A percentile compares a stretch with the other conserved stretches of the same genome.
These are phyloP conservation scores for Drosophila sturtevanti DNA, from an alignment of 1,140 invertebrate genomes.

Conservation along the genomic window DNA sequence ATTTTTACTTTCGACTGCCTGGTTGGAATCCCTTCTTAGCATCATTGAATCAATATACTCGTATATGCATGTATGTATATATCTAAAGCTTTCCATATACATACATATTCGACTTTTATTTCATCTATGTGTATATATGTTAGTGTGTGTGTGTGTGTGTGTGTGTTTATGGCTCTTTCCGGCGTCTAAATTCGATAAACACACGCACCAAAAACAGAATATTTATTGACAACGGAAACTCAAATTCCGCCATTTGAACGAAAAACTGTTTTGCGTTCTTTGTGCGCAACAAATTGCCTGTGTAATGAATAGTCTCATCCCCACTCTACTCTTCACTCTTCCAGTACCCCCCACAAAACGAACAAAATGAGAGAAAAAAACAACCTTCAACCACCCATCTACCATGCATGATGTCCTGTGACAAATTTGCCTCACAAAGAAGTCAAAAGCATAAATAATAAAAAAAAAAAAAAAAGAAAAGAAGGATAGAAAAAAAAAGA, in stretches of 20 bases:
- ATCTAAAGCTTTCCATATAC: too few species aligned
- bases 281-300: constrained; percentile 75
- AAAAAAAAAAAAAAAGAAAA: constrained; percentile 9
- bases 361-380: too few species aligned
- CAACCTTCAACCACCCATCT: constrained; percentile 20
- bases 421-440: constrained; percentile 74
- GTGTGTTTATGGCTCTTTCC: constrained; percentile 18
- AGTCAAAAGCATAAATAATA: constrained; percentile 42
- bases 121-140: neutral
- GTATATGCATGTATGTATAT: too few species aligned
- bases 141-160: neutral
- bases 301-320: constrained; percentile 63
- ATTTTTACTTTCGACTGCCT: too few species aligned
- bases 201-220: constrained; percentile 64
- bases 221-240: constrained; percentile 75
- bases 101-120: too few species aligned
- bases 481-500: constrained; percentile 1
- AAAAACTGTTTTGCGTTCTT: constrained; percentile 27
- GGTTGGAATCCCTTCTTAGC: neutral
- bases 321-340: too few species aligned
- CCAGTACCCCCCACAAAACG: too few species aligned
- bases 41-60: neutral
- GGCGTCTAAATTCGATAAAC: constrained; percentile 69
- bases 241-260: constrained; percentile 4
- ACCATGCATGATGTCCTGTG: constrained; percentile 58